phyloP scores from a whole-genome alignment of 2,797 vertebrate species.

The Sebastes iracundus region DNA sequence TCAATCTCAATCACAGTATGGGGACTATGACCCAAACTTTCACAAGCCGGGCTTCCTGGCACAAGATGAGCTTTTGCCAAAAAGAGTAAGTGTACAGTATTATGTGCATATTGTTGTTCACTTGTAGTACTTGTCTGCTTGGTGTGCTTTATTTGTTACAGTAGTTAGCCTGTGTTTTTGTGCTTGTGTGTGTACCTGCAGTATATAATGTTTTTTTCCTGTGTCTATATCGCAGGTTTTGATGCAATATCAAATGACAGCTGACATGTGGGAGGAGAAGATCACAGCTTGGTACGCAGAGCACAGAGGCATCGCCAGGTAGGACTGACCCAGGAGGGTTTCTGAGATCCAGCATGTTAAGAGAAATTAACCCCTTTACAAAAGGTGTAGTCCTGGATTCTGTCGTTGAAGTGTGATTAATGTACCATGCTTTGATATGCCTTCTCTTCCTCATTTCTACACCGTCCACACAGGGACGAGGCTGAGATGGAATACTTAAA shows the following conservation, averaged over 20 bases:
- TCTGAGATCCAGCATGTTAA: conserved; percentile 5
- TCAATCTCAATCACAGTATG: conserved; percentile 81
- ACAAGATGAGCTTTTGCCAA: conserved; percentile 92
- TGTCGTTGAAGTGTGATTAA: not conserved
- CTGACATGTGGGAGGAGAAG: conserved; percentile 97
- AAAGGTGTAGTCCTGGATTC: not conserved
- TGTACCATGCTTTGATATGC: not conserved
- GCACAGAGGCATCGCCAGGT: conserved; percentile 95
- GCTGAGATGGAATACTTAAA: conserved; percentile 96
- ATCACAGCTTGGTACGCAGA: conserved; percentile 95
- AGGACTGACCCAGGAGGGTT: conserved; percentile 22
- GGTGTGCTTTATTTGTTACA: not conserved
- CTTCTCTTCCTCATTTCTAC: not conserved
- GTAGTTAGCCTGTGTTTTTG: not conserved
- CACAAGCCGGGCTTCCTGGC: conserved; percentile 92
- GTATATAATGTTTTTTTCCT: not conserved
- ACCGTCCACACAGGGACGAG: conserved; percentile 82
- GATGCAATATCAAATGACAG: conserved; percentile 94
- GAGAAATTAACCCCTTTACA: not conserved
- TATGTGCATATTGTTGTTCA: not conserved
- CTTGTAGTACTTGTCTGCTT: not conserved
- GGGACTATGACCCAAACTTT: conserved; percentile 92
- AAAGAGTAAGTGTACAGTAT: conserved; percentile 85
- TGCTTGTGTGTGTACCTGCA: not conserved
- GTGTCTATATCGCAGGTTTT: conserved; percentile 61